Base-by-base conservation (phyloP, 2,888 invertebrate species). In the Cataglyphis cursor region DNA sequence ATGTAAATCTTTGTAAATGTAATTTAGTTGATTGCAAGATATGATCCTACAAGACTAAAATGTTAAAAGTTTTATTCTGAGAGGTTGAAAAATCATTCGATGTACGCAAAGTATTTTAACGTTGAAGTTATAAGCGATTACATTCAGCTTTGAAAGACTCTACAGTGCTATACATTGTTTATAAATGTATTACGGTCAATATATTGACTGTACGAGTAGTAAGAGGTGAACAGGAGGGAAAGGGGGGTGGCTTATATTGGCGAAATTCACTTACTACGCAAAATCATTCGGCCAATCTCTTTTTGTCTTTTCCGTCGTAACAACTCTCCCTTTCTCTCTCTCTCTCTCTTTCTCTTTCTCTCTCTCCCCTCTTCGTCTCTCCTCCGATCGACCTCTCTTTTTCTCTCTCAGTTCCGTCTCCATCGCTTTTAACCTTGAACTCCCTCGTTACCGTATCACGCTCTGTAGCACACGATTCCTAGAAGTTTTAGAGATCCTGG, bases 391-490 rank as follows among this genome's bases (percentile, higher is more conserved):
- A 41, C 62, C 0, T 5, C 31, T 62, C 31, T 54, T 76, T 65
- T 48, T 83, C 48, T 83, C 64, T 72, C 73, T 81, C 61, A 66
- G 80, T 87, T 83, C 87, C 85, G 87, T 90, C 90, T 89, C 85
- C 90, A 82, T 89, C 87, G 81, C 86, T 89, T 86, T 89, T 90
- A 90, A 90, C 90, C 90, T 90, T 90, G 90, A 90, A 90, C 90
- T 89, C 89, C 85, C 90, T 90, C 90, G 90, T 90, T 90, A 90
- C 90, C 90, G 90, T 89, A 85, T 85, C 90, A 90, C 90, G 90
- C 90, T 90, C 75, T 84, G 66, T 81, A 85, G 90, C 89, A 59
- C 90, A 88, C 89, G 86, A 85, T 86, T 90, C 86, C 88, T 82
- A 89, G 89, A 90, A 90, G 86, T 90, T 90, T 90, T 88, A 90